Conservation (phyloP, 1,140 invertebrate species). For the Drosophila asahinai region DNA sequence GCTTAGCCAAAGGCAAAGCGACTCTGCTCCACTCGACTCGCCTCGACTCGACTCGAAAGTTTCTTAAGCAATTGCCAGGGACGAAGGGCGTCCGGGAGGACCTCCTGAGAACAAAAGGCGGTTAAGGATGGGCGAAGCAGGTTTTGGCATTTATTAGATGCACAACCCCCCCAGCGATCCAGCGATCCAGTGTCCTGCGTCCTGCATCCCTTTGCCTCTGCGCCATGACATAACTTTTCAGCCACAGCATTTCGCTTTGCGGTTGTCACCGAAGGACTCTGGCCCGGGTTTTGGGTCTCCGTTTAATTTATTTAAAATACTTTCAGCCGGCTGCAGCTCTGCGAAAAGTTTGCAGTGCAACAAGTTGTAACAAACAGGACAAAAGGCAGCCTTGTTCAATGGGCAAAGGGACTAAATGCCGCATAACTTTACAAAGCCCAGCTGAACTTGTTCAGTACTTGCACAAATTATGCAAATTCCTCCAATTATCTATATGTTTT, state of each 20-base stretch:
- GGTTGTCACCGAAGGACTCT: slow-evolving; percentile 49
- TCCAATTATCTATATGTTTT: slow-evolving; percentile 35
- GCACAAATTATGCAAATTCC: slow-evolving; percentile 47
- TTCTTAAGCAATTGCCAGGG: slow-evolving; percentile 75
- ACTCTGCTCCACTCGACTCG: slow-evolving; percentile 19
- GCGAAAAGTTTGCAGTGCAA: slow-evolving; percentile 40
- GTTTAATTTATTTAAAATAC: slow-evolving; percentile 77
- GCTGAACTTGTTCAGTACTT: slow-evolving; percentile 9
- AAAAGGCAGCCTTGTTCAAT: slow-evolving; percentile 30
- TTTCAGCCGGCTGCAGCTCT: slow-evolving; percentile 41
- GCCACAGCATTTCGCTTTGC: slow-evolving; percentile 64
- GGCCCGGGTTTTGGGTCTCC: slow-evolving; percentile 16
- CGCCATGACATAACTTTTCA: slow-evolving; percentile 65
- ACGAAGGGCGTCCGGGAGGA: not conserved
- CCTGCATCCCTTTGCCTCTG: slow-evolving; percentile 10
- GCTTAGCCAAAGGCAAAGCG: slow-evolving; percentile 76
- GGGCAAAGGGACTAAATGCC: slow-evolving; percentile 28
- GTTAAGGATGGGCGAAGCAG: slow-evolving; percentile 21
- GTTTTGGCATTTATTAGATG: slow-evolving; percentile 80
- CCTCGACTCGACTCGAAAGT: slow-evolving; percentile 57
- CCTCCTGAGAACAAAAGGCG: slow-evolving; percentile 14
- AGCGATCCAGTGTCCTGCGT: slow-evolving; percentile 38
- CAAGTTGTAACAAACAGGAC: slow-evolving; percentile 42
- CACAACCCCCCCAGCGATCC: slow-evolving; percentile 43
- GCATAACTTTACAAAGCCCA: slow-evolving; percentile 31